phyloP scores from a whole-genome alignment of 2,113 vertebrate species.

The Macquaria australasica region DNA sequence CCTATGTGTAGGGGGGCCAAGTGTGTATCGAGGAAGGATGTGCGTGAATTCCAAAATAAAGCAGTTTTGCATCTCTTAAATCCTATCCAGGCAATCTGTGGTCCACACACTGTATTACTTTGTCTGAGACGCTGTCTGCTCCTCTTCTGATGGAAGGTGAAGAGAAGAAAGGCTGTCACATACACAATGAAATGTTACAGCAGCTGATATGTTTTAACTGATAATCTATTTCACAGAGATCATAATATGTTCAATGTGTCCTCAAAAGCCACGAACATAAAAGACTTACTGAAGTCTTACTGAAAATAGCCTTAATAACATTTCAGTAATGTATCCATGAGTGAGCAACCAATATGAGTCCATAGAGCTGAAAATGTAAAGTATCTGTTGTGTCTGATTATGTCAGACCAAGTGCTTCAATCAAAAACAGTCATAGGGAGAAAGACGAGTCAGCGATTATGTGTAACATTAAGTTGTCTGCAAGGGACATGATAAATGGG shows the following conservation, averaged over 20 bases:
- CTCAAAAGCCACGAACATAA: background rate
- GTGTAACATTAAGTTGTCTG: background rate
- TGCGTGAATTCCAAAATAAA: slow-evolving; percentile 23
- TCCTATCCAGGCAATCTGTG: slow-evolving; percentile 8
- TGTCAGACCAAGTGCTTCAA: background rate
- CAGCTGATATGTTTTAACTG: background rate
- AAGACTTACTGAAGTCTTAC: background rate
- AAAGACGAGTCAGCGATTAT: background rate
- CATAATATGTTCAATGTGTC: background rate
- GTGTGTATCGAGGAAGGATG: background rate
- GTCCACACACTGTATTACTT: background rate
- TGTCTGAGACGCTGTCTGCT: background rate
- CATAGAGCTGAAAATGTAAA: background rate
- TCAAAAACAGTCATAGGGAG: background rate
- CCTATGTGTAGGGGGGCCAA: background rate
- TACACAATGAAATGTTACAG: background rate
- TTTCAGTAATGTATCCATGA: background rate
- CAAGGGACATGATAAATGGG: slow-evolving; percentile 3
- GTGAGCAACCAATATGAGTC: background rate
- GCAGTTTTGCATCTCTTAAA: slow-evolving; percentile 9
- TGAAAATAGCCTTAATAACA: background rate
- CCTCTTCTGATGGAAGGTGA: background rate
- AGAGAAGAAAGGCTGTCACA: background rate
- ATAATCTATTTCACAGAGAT: background rate
- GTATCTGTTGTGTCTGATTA: background rate